Evolutionary conservation across 64 coral and sea anemone species (phyloP), one percentile per base, ranked within the genome.

Genomic region (Montipora foliosa): DNA sequence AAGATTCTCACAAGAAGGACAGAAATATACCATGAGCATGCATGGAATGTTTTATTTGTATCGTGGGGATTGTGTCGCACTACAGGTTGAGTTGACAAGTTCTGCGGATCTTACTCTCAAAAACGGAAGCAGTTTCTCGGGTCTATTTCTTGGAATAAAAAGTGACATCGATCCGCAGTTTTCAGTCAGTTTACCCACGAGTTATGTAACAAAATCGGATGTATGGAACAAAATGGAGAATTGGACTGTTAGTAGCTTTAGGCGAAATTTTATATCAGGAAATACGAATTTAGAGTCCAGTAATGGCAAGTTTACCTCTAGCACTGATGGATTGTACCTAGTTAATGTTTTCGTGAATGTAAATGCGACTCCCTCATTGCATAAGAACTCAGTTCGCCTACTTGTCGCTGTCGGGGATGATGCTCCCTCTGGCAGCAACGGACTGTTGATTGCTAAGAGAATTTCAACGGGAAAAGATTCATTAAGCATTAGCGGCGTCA

Each of bases 51-150:
- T 88, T 61, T 19, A 62, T 12, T 55, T 88, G 10, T 29, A 75
- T 15, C 68, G 70, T 6, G 86, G 86, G 14, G 86, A 88, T 61
- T 88, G 86, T 44, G 17, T 88, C 60, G 86, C 75, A 44, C 3
- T 88, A 6, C 67, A 9, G 50, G 24, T 76, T 55, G 19, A 76
- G 68, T 37, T 15, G 4, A 49, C 5, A 29, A 47, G 25, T 84
- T 59, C 1, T 47, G 81, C 60, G 5, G 1, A 24, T 13, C 8
- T 44, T 37, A 17, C 1, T 53, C n/a, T 88, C 7, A 8, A 58
- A 45, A 17, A 1, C 13, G 86, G 74, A 12, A 88, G 67, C 49
- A 88, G 86, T 77, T 88, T 76, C 55, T 88, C 86, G 2, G 86
- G 68, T 49, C 48, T 88, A 7, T 75, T 75, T 57, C 52, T 88